These are phyloP conservation scores for Oenanthe oenanthe DNA, from an alignment of 2,113 vertebrate species.

Conservation along the genomic window DNA sequence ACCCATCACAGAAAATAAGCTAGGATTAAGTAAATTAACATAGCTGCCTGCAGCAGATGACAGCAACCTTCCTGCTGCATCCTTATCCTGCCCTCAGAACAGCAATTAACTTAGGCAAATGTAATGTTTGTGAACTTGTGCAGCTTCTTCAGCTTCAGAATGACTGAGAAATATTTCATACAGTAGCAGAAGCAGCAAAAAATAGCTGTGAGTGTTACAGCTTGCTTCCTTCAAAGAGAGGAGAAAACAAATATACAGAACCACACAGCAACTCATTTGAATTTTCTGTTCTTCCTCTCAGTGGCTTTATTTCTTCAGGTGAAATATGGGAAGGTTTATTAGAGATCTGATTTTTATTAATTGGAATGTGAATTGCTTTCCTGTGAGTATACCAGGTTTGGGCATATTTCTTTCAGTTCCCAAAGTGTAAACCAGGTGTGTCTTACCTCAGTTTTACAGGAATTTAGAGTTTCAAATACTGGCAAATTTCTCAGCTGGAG, in stretches of 20 bases:
- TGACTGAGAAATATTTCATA: background rate
- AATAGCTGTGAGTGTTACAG: background rate
- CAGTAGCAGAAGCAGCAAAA: background rate
- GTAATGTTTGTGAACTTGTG: accelerated
- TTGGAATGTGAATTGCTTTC: background rate
- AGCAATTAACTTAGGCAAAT: background rate
- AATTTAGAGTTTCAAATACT: background rate
- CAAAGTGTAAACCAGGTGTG: background rate
- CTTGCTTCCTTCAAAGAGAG: background rate
- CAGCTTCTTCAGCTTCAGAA: background rate
- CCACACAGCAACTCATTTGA: background rate
- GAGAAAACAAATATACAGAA: background rate
- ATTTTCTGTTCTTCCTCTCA: background rate
- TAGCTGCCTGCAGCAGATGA: background rate
- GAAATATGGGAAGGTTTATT: background rate
- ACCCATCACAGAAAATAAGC: background rate
- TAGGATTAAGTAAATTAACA: background rate
- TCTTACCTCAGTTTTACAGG: background rate
- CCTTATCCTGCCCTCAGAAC: background rate
- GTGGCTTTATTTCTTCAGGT: background rate
- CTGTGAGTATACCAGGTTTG: background rate
- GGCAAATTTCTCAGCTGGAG: background rate
- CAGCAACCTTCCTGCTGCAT: background rate
- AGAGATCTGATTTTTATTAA: background rate
- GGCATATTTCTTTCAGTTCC: background rate